phyloP scores from a whole-genome alignment of 2,113 vertebrate genomes.

The Redunca redunca region DNA sequence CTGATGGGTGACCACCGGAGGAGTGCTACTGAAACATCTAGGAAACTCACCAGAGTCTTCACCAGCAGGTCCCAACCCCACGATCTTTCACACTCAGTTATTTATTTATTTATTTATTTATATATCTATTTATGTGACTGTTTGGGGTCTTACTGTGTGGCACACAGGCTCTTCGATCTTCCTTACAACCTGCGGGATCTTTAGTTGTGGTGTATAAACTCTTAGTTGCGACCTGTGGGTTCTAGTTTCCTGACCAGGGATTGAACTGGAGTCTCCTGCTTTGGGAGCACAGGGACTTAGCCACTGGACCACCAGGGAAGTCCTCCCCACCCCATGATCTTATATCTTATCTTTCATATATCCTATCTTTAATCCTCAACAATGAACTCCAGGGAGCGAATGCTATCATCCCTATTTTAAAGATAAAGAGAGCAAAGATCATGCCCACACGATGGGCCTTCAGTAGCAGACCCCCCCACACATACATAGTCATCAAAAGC shows the following conservation, averaged over 20 bases:
- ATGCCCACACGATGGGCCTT: not conserved
- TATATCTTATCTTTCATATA: not conserved
- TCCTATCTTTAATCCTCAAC: not conserved
- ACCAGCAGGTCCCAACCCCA: not conserved
- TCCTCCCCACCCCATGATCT: not conserved
- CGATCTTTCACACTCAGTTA: not conserved
- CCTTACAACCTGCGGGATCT: not conserved
- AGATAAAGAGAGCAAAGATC: not conserved
- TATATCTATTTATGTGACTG: not conserved
- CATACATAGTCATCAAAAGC: not conserved
- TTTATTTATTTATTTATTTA: not conserved
- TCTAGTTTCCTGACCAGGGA: not conserved
- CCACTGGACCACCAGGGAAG: not conserved
- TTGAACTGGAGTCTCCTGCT: not conserved
- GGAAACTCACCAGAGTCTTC: not conserved
- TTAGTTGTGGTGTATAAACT: not conserved
- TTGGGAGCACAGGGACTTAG: not conserved
- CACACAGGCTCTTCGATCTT: not conserved
- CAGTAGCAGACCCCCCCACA: not conserved
- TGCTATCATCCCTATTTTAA: not conserved
- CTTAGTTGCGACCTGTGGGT: not conserved
- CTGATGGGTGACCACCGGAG: not conserved
- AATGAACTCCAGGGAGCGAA: not conserved
- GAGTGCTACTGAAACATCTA: accelerated
- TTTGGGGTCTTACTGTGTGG: not conserved